These are phyloP conservation scores for Pseudorectes ferrugineus DNA, from an alignment of 2,113 vertebrate species.

Conservation along the genomic window DNA sequence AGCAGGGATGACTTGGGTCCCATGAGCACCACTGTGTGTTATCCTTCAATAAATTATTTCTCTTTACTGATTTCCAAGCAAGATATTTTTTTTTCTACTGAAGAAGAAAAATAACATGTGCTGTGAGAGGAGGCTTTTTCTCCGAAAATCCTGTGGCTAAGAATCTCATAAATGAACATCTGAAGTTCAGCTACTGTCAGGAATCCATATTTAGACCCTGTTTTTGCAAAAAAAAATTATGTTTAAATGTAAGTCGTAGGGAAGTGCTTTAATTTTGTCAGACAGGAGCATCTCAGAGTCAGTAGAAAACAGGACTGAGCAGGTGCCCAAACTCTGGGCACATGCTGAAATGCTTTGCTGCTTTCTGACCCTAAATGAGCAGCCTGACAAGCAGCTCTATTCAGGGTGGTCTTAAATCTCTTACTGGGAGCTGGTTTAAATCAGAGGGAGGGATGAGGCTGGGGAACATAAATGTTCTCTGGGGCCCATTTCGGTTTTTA, in stretches of 20 bases:
- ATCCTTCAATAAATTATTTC: background rate
- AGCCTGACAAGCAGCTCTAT: background rate
- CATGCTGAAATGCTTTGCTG: constrained; percentile 24
- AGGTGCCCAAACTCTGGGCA: constrained; percentile 24
- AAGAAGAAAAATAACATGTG: background rate
- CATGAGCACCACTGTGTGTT: background rate
- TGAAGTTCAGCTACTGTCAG: background rate
- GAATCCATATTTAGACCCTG: background rate
- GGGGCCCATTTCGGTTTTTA: background rate
- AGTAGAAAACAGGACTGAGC: background rate
- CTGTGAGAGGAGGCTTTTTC: background rate
- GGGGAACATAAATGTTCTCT: background rate
- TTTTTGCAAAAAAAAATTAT: background rate
- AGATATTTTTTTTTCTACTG: background rate
- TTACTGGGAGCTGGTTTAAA: constrained; percentile 29
- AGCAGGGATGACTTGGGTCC: background rate
- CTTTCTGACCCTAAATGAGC: constrained; percentile 14
- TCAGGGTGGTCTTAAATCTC: constrained; percentile 31
- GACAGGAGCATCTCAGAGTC: background rate
- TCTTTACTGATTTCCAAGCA: background rate
- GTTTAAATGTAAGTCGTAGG: background rate
- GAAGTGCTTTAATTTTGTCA: background rate
- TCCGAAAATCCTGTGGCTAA: background rate
- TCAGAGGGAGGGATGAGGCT: constrained; percentile 31
- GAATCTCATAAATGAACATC: background rate